phyloP scores from a whole-genome alignment of 2,797 vertebrate genomes.

The Halcyon badia region DNA sequence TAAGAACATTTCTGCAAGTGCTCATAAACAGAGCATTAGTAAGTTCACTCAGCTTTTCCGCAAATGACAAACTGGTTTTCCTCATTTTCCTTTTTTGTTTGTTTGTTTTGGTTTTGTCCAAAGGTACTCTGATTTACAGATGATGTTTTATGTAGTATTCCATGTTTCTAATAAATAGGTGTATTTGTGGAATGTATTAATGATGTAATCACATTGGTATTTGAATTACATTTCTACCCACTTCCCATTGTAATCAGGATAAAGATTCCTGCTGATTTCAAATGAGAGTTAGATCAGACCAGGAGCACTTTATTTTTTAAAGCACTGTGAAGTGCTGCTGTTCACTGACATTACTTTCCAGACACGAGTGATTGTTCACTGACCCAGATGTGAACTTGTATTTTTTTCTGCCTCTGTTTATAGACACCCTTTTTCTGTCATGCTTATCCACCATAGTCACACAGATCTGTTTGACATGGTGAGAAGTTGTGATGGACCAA shows the following conservation, averaged over 20 bases:
- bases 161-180: neutral
- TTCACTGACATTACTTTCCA: conserved; percentile 48
- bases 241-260: neutral
- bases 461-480: conserved; percentile 33
- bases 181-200: neutral
- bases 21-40: neutral
- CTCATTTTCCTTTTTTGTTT: neutral
- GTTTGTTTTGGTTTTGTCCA: neutral
- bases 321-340: conserved; percentile 21
- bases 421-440: conserved; percentile 33
- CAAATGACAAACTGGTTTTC: neutral
- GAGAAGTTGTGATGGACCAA: conserved; percentile 26
- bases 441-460: conserved; percentile 38
- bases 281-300: neutral
- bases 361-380: conserved; percentile 57
- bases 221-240: neutral
- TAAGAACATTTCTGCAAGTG: neutral
- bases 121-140: neutral
- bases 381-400: conserved; percentile 73
- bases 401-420: conserved; percentile 39
- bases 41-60: neutral
- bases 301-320: conserved; percentile 12
- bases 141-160: neutral
- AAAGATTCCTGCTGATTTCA: conserved; percentile 28
- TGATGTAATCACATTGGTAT: neutral